Evolutionary conservation across 2,113 vertebrate genomes (phyloP).

Genomic region (Onychorhynchus coronatus): DNA sequence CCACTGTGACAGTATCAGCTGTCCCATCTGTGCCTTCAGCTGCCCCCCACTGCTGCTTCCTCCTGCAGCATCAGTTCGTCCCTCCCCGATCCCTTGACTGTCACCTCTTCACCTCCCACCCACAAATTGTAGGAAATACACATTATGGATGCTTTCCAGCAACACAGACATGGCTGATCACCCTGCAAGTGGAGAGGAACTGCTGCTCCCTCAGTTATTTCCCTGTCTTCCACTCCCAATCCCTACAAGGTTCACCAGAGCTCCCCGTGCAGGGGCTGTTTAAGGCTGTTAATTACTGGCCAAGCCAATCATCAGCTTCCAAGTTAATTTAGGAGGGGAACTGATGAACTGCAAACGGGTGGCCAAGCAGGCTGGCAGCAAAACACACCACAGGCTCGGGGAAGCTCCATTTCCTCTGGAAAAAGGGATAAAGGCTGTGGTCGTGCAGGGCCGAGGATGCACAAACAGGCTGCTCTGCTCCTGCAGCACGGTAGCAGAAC

Average conservation of each 20-base stretch:
- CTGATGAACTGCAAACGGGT: not conserved
- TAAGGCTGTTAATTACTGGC: not conserved
- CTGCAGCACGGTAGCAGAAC: not conserved
- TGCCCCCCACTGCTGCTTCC: not conserved
- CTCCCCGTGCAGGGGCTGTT: not conserved
- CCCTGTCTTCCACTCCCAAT: not conserved
- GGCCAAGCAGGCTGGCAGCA: not conserved
- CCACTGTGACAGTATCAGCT: not conserved
- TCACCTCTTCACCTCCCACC: not conserved
- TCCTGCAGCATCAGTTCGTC: not conserved
- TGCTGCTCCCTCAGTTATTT: not conserved
- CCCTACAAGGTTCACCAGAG: not conserved
- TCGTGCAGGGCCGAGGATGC: not conserved
- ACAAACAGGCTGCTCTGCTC: not conserved
- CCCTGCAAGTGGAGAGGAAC: not conserved
- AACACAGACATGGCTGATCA: fast-evolving
- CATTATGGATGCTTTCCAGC: not conserved
- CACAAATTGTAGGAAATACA: not conserved
- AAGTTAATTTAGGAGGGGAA: slow-evolving; percentile 11
- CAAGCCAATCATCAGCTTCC: not conserved
- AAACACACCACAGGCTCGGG: not conserved
- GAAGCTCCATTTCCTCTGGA: not conserved
- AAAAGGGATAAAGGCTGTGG: not conserved
- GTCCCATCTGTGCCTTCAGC: not conserved
- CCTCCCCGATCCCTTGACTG: not conserved